Evolutionary conservation across 2,888 invertebrate species (phyloP), one percentile per base, ranked within the genome.

Genomic region (Drosophila mimetica): DNA sequence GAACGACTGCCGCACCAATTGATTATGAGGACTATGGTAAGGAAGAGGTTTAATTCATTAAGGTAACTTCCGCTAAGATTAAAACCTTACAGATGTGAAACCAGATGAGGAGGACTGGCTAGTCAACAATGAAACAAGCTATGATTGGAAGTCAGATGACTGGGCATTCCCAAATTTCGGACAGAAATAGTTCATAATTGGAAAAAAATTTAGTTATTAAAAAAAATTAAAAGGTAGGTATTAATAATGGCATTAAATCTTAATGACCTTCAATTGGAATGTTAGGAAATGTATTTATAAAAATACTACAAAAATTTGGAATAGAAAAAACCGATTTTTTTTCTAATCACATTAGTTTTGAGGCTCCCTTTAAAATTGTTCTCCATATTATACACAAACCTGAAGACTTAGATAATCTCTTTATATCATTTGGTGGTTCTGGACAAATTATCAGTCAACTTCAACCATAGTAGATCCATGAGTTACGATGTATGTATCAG

Each of bases 401-500:
- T 9, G 13, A 22, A 5, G 20, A 28, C 4, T n/a, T 14, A 1
- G 8, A 37, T 9, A 11, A 28, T 28, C 16, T 30, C 8, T 7
- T 22, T 13, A 1, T 22, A 28, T 20, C 25, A n/a, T 2, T 34
- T 30, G 11, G 14, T 48, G 16, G 28, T 37, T 16, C 4, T 11
- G 25, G 20, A 32, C 14, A 60, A 48, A 48, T 14, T 47, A 13
- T n/a, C 42, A 30, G 14, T 57, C 25, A 34, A 41, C 11, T 18
- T 8, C 16, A n/a, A 5, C 18, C 11, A 20, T n/a, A 6, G 4
- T 16, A 39, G 11, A 46, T 34, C 46, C 48, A 64, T 58, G 55
- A 51, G 50, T 32, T 20, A 30, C 32, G 25, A 79, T 79, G 79
- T 34, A 58, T 30, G 25, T 30, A 20, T 14, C 32, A 4, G 64